phyloP scores from a whole-genome alignment of 2,888 invertebrate species.

The Endotricha flammealis region DNA sequence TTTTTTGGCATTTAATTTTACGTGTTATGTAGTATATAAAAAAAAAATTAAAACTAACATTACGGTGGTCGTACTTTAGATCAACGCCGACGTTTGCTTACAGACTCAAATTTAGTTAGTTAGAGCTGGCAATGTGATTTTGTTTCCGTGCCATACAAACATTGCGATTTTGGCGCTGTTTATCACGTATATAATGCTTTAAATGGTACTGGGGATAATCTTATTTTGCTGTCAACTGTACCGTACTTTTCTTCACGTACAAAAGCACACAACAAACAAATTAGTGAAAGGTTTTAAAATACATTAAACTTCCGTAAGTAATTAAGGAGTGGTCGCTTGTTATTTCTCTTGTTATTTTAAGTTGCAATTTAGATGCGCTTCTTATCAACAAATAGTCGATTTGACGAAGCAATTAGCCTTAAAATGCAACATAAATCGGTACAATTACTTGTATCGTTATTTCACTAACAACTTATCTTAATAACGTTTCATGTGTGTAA shows the following conservation, averaged over 20 bases:
- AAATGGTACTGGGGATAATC: too few species aligned
- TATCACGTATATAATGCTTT: too few species aligned
- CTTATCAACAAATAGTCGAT: conserved; percentile 59
- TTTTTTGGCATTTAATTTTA: too few species aligned
- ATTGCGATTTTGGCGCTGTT: too few species aligned
- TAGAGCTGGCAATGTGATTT: too few species aligned
- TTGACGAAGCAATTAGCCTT: conserved; percentile 59
- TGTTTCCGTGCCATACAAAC: too few species aligned
- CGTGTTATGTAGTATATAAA: too few species aligned
- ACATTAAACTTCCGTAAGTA: conserved; percentile 63
- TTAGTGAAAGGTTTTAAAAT: conserved; percentile 66
- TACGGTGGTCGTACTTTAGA: too few species aligned
- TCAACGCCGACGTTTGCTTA: too few species aligned
- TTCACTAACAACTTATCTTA: conserved; percentile 20
- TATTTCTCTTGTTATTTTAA: conserved; percentile 41
- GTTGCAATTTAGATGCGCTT: conserved; percentile 53
- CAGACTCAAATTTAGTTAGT: too few species aligned
- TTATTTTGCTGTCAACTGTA: conserved; percentile 11
- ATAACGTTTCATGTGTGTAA: too few species aligned
- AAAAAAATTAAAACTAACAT: too few species aligned
- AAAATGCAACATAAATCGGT: conserved; percentile 56
- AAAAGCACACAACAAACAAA: conserved; percentile 65
- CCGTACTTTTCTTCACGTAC: conserved; percentile 16
- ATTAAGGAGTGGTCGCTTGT: conserved; percentile 54
- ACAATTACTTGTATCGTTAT: conserved; percentile 36